Evolutionary conservation across 2,113 vertebrate species (phyloP).

Genomic region (Cichladusa arquata): DNA sequence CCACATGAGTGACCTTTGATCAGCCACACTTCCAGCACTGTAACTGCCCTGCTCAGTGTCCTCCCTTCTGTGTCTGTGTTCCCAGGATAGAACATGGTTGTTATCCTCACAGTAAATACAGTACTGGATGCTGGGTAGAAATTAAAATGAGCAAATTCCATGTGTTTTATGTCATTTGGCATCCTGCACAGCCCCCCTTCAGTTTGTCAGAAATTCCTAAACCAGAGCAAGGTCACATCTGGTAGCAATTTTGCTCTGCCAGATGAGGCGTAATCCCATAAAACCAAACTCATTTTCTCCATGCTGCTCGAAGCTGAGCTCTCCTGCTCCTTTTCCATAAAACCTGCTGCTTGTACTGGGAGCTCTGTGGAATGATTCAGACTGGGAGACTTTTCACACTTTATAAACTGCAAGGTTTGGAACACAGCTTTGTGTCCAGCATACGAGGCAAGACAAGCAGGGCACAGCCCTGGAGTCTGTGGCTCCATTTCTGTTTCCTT

Average conservation of each 20-base stretch:
- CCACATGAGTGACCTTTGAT: not conserved
- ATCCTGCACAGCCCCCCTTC: not conserved
- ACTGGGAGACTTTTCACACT: not conserved
- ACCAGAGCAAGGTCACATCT: slow-evolving; percentile 55
- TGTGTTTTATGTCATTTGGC: slow-evolving; percentile 55
- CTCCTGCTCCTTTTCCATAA: not conserved
- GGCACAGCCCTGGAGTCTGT: not conserved
- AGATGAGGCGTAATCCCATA: slow-evolving; percentile 31
- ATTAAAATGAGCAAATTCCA: slow-evolving; percentile 31
- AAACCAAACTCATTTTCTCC: slow-evolving; percentile 32
- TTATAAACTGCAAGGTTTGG: not conserved
- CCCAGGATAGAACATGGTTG: not conserved
- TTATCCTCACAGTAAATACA: not conserved
- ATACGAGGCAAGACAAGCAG: not conserved
- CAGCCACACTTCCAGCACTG: not conserved
- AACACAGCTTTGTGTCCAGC: not conserved
- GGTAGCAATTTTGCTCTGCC: slow-evolving; percentile 47
- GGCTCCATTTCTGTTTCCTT: not conserved
- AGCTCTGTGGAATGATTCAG: not conserved
- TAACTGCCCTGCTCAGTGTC: not conserved
- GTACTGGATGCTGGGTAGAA: not conserved
- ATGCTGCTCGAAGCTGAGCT: not conserved
- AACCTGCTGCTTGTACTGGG: not conserved
- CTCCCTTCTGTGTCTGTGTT: not conserved
- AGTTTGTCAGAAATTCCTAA: slow-evolving; percentile 43